Conservation (phyloP, 2,113 vertebrate genomes). For the Antennarius striatus region DNA sequence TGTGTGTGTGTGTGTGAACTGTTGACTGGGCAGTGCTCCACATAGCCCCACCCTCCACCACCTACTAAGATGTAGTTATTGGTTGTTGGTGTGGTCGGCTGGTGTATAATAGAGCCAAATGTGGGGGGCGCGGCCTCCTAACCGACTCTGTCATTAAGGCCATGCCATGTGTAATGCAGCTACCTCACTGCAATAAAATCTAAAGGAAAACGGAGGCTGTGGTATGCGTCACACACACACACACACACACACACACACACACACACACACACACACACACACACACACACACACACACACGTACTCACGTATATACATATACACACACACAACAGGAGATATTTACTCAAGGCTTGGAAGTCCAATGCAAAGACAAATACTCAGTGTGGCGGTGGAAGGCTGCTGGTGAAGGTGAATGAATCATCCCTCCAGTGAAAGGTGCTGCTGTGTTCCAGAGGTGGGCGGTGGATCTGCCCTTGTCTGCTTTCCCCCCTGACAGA, state of each 20-base stretch:
- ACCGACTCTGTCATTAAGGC: slow-evolving; percentile 72
- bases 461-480: slow-evolving; percentile 3
- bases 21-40: slow-evolving; percentile 51
- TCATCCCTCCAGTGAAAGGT: slow-evolving; percentile 27
- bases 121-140: slow-evolving; percentile 67
- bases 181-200: slow-evolving; percentile 63
- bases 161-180: slow-evolving; percentile 45
- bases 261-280: background rate
- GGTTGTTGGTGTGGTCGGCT: slow-evolving; percentile 66
- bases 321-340: slow-evolving; percentile 4
- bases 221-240: slow-evolving; percentile 2
- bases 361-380: background rate
- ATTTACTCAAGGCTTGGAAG: slow-evolving; percentile 31
- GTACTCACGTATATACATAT: slow-evolving; percentile 2
- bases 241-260: background rate
- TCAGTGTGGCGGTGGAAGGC: slow-evolving; percentile 11
- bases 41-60: slow-evolving; percentile 70
- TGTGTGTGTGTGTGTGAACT: slow-evolving; percentile 1
- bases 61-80: slow-evolving; percentile 73
- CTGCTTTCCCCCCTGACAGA: slow-evolving; percentile 7
- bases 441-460: slow-evolving; percentile 29
- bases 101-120: slow-evolving; percentile 68
- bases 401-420: slow-evolving; percentile 18
- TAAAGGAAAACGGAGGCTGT: slow-evolving; percentile 49
- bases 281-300: no score